Base-by-base conservation (phyloP, 2,888 invertebrate species). In the Lasioglossum morio region DNA sequence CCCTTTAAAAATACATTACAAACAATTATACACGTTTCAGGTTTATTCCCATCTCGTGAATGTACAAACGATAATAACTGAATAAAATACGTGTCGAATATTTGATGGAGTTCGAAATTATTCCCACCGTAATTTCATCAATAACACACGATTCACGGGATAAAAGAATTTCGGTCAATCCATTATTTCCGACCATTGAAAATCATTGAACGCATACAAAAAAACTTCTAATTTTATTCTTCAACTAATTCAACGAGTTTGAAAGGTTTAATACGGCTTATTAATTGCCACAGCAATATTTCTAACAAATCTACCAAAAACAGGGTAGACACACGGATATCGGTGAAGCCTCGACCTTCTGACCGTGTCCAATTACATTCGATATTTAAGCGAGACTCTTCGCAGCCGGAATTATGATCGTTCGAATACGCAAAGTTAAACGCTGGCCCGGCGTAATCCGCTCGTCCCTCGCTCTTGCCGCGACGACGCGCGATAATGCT, bases 401-500 rank as follows among this genome's bases (percentile, higher is more conserved):
- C 66, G 34, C 66, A 34, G 34, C 66, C 30, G 19, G 66, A 60
- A 60, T 27, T 34, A 34, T 30, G 66, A 66, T 34, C 66, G 34
- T 66, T 27, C 5, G 60, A 30, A 19, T 30, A 30, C 30, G 27
- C 30, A 30, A 66, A 30, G 30, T 30, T 16, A 30, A 30, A 66
- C 63, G 30, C 19, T 30, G 63, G 63, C 19, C 2, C 34, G 63
- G 19, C 3, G 63, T 66, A 66, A 66, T 66, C 63, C 63, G 2
- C 63, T 30, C 63, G 30, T 30, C 14, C 30, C 30, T 63, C 16
- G 57, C 8, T 27, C 63, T 19, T 2, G 34, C 30, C 63, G 63
- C 34, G 34, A 34, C 34, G 27, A 46, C 43, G 72, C 40, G 72
- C 72, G 72, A 72, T 72, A 72, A 72, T 27, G 46, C 43, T 46